Evolutionary conservation across 1,140 invertebrate species (phyloP).

Genomic region (Tetramorium parvispinum): DNA sequence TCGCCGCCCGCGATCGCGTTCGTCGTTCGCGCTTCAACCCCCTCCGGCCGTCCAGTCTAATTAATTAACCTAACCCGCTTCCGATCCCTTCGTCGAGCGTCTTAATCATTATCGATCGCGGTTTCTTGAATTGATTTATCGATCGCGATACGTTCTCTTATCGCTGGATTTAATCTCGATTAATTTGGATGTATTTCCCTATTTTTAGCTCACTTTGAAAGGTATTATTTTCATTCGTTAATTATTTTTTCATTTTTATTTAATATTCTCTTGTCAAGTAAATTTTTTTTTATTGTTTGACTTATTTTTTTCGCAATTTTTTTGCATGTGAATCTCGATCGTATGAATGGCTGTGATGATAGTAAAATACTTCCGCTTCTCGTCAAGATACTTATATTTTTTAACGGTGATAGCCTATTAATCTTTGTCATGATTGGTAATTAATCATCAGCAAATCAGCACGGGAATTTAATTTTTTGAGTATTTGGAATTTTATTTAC

Average conservation of each 20-base stretch:
- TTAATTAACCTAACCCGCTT: slow-evolving; percentile 38
- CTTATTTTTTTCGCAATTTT: background rate
- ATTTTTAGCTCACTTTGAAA: background rate
- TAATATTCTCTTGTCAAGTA: background rate
- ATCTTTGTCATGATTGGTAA: background rate
- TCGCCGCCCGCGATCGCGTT: slow-evolving; percentile 14
- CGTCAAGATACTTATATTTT: background rate
- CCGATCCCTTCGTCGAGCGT: background rate
- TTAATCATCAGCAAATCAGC: slow-evolving; percentile 6
- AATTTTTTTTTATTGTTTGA: background rate
- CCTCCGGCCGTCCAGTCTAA: background rate
- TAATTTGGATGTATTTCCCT: background rate
- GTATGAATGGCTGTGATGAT: background rate
- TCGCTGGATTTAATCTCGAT: background rate
- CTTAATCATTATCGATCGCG: slow-evolving; percentile 7
- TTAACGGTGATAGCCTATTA: slow-evolving; percentile 10
- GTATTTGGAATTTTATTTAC: background rate
- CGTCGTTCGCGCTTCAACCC: background rate
- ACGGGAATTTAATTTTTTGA: background rate
- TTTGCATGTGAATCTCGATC: slow-evolving; percentile 4
- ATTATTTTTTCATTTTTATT: background rate
- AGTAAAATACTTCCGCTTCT: background rate
- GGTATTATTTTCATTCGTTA: background rate
- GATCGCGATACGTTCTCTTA: background rate
- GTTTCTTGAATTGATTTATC: background rate